Evolutionary conservation across 92 coral and sea anemone genomes (phyloP), one percentile per base, ranked within the genome.

Genomic region (Nematostella vectensis): DNA sequence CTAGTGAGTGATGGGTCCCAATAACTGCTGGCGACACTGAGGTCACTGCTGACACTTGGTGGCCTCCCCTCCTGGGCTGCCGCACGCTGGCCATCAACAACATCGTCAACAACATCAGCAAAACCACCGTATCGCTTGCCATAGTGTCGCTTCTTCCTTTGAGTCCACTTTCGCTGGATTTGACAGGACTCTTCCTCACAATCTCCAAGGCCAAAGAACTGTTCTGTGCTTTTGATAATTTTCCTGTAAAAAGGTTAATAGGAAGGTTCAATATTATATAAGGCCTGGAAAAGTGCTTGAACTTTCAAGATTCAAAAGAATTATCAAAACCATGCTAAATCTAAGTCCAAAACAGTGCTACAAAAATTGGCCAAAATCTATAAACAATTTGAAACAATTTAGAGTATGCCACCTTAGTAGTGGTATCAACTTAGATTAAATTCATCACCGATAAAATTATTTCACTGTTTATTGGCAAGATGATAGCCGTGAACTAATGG

Each of bases 191-290:
- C 73, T 61, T 93, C 96, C 6, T 81, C 91, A 30, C 84, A 76
- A 19, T 93, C 99, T 22, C 94, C 84, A 42, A 93, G 83, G 4
- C 99, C 83, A 59, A 93, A 87, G 47, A 93, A 93, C 45, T 93
- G 75, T 56, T 87, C 96, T 6, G 99, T 79, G 60, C 93, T 78
- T 44, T 93, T 89, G 18, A 82, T 78, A 58, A 93, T 82, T 80
- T 87, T 93, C 52, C 99, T 93, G 47, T 23, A 26, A 54, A 59
- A 73, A 67, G 13, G 42, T 36, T 36, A 36, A 8, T 36, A 8
- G 15, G 8, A 8, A 36, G 15, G 8, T 36, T 36, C 15, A 36
- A 36, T 15, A 8, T 36, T 36, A 36, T 8, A 8, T 36, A 8
- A 36, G 15, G 15, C 8, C 42, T 36, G 42, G 8, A 8, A 36